phyloP scores from a whole-genome alignment of 2,888 invertebrate genomes.

The Nematopogon swammerdamellus region DNA sequence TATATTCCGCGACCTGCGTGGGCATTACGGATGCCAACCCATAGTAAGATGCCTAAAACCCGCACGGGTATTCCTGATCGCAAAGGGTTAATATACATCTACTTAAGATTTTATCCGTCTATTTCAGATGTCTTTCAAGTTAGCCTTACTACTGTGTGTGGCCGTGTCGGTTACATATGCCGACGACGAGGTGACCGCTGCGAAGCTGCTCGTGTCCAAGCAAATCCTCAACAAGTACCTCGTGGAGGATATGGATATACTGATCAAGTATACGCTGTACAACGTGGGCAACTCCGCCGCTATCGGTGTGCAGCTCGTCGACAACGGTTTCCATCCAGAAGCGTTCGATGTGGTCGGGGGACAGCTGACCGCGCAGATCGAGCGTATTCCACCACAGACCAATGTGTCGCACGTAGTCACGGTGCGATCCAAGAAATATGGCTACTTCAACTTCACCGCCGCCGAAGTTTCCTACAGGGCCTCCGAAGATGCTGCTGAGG shows the following conservation, averaged over 20 bases:
- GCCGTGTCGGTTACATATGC: slow-evolving; percentile 44
- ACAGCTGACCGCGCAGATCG: slow-evolving; percentile 75
- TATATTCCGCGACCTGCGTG: too few species aligned
- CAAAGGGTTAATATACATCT: too few species aligned
- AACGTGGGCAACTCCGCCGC: slow-evolving; percentile 93
- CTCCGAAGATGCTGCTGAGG: slow-evolving; percentile 76
- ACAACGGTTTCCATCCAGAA: slow-evolving; percentile 89
- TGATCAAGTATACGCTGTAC: slow-evolving; percentile 91
- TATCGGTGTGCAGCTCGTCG: slow-evolving; percentile 81
- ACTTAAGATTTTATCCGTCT: too few species aligned
- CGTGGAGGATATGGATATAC: slow-evolving; percentile 94
- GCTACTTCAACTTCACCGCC: slow-evolving; percentile 96
- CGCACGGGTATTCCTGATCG: too few species aligned
- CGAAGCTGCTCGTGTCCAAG: slow-evolving; percentile 86
- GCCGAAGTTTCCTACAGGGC: slow-evolving; percentile 89
- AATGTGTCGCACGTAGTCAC: slow-evolving; percentile 95
- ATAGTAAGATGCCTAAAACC: too few species aligned
- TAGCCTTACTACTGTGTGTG: slow-evolving; percentile 39
- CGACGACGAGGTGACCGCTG: slow-evolving; percentile 70
- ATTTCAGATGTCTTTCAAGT: slow-evolving; percentile 35
- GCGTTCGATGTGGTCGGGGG: slow-evolving; percentile 90
- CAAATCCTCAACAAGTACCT: slow-evolving; percentile 94
- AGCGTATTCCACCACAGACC: slow-evolving; percentile 87
- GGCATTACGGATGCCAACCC: too few species aligned
- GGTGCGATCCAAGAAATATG: slow-evolving; percentile 83